Conservation (phyloP, 2,888 invertebrate genomes). For the Synanthedon formicaeformis region DNA sequence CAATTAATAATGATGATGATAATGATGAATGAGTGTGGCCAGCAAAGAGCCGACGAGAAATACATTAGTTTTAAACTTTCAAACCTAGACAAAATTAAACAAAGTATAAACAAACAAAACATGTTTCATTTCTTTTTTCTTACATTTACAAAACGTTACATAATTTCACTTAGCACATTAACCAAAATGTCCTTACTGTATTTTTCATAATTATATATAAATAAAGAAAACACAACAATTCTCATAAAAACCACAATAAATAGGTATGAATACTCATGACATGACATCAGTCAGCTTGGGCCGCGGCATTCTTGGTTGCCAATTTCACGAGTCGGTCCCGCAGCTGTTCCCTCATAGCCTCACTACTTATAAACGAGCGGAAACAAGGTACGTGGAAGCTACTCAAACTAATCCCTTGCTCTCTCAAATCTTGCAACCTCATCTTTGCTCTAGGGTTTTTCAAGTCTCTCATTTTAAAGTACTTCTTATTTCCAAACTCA, state of each 20-base stretch:
- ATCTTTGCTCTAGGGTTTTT: slow-evolving; percentile 34
- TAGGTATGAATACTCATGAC: slow-evolving; percentile 6
- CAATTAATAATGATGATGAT: too few relatives aligned
- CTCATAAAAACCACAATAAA: slow-evolving; percentile 14
- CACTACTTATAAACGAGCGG: slow-evolving; percentile 43
- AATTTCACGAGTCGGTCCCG: slow-evolving; percentile 16
- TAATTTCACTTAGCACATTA: slow-evolving; percentile 44
- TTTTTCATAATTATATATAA: neutral
- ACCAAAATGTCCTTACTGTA: slow-evolving; percentile 31
- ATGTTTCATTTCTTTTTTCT: slow-evolving; percentile 16
- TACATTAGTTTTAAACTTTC: neutral
- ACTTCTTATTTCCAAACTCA: slow-evolving; percentile 38
- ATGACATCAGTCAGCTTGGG: neutral
- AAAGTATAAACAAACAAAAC: slow-evolving; percentile 7
- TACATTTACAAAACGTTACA: slow-evolving; percentile 41
- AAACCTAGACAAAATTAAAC: slow-evolving; percentile 2
- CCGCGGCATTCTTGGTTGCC: neutral
- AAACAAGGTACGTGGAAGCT: slow-evolving; percentile 57
- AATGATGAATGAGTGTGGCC: too few relatives aligned
- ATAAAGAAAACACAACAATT: slow-evolving; percentile 19
- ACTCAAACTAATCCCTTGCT: slow-evolving; percentile 47
- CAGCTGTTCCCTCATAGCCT: slow-evolving; percentile 35
- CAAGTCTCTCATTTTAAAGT: slow-evolving; percentile 30
- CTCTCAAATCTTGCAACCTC: slow-evolving; percentile 24
- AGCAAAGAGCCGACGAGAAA: neutral